Percentiles rank a stretch among this genome's conserved stretches.
phyloP scores from a whole-genome alignment of 2,113 vertebrate genomes.

The Propithecus coquereli region DNA sequence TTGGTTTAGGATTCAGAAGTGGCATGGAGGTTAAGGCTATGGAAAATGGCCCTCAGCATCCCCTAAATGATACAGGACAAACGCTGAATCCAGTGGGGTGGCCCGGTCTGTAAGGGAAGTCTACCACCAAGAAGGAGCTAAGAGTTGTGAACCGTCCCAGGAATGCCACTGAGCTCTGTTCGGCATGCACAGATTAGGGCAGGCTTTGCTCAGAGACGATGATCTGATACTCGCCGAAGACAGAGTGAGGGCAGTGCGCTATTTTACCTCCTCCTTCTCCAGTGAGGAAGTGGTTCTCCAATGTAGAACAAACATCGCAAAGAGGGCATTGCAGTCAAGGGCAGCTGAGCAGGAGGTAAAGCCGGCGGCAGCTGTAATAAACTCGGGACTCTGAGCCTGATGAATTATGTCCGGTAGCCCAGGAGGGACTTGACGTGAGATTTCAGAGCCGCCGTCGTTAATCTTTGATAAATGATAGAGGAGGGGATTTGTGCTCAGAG shows the following conservation, averaged over 20 bases:
- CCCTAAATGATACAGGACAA: not conserved
- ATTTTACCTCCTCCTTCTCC: not conserved
- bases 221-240: not conserved
- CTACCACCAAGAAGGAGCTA: not conserved
- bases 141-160: not conserved
- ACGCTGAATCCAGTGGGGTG: not conserved
- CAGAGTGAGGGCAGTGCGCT: not conserved
- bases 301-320: not conserved
- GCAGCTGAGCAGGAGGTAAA: not conserved
- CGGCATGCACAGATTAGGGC: not conserved
- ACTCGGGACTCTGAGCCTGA: not conserved
- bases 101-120: not conserved
- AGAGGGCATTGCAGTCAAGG: slow-evolving; percentile 12
- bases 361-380: not conserved
- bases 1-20: not conserved
- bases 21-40: not conserved
- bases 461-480: slow-evolving; percentile 54
- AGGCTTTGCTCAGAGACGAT: not conserved
- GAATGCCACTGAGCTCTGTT: not conserved
- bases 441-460: slow-evolving; percentile 16
- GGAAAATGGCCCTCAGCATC: not conserved
- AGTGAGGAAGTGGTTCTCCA: not conserved
- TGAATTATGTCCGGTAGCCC: slow-evolving; percentile 13
- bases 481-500: not conserved
- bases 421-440: not conserved